Percentiles rank a stretch among this genome's conserved stretches.
phyloP scores from a whole-genome alignment of 2,797 vertebrate species.

The Coracias cyanogaster region DNA sequence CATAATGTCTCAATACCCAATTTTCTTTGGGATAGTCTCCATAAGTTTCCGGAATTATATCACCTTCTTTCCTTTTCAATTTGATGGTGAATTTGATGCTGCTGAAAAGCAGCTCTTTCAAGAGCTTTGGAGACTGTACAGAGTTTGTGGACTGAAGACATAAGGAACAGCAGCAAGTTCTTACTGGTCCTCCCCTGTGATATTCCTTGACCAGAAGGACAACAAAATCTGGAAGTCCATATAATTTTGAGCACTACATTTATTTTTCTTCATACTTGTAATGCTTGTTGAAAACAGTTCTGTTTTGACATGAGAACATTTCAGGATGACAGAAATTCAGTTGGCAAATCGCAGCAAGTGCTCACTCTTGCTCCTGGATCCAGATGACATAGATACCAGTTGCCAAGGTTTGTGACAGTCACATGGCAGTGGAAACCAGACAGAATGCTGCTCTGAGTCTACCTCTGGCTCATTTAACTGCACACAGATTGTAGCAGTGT shows the following conservation, averaged over 20 bases:
- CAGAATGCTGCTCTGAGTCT: not conserved
- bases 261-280: not conserved
- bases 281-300: not conserved
- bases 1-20: not conserved
- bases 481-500: not conserved
- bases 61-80: not conserved
- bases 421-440: not conserved
- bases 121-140: not conserved
- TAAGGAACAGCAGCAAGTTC: not conserved
- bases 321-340: not conserved
- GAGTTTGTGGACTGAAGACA: not conserved
- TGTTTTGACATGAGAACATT: not conserved
- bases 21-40: not conserved
- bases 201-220: not conserved
- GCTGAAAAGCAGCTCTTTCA: not conserved
- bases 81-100: not conserved
- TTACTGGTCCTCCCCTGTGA: not conserved
- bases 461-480: not conserved
- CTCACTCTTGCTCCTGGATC: not conserved
- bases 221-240: not conserved
- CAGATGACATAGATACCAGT: not conserved
- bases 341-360: not conserved
- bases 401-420: not conserved
- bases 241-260: not conserved
- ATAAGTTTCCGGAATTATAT: not conserved